These are phyloP conservation scores for Darevskia mixta DNA, from an alignment of 2,797 vertebrate species.

Conservation along the genomic window DNA sequence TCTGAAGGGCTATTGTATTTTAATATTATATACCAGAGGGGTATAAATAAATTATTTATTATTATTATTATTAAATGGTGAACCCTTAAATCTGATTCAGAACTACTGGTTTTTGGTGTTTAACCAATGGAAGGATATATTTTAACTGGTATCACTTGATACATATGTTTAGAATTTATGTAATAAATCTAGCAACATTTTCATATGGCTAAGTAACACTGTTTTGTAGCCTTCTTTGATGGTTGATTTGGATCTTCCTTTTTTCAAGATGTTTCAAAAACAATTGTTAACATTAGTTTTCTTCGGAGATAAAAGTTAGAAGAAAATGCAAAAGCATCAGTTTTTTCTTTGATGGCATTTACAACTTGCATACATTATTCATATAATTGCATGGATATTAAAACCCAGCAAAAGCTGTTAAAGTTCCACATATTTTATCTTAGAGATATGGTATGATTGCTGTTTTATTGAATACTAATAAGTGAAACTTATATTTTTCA, in stretches of 20 bases:
- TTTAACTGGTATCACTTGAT: constrained; percentile 30
- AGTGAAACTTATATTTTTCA: neutral
- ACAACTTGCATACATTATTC: constrained; percentile 52
- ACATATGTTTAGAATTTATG: constrained; percentile 18
- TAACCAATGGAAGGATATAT: neutral
- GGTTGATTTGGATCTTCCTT: constrained; percentile 15
- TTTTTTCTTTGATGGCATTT: constrained; percentile 46
- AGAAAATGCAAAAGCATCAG: constrained; percentile 38
- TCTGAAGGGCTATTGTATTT: too few relatives aligned
- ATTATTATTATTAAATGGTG: too few relatives aligned
- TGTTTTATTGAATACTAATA: neutral
- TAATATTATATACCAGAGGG: too few relatives aligned
- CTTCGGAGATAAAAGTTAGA: constrained; percentile 61
- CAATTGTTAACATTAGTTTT: constrained; percentile 44
- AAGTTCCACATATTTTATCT: constrained; percentile 12
- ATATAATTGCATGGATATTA: constrained; percentile 41
- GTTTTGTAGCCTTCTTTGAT: constrained; percentile 48
- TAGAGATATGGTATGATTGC: constrained; percentile 1
- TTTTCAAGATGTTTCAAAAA: constrained; percentile 52
- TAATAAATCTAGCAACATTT: constrained; percentile 40
- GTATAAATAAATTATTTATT: too few relatives aligned
- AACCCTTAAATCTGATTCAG: neutral
- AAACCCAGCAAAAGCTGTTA: constrained; percentile 13
- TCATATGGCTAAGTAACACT: constrained; percentile 42
- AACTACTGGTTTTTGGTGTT: constrained; percentile 8